These are phyloP conservation scores for Zygogramma bicolorata DNA, from an alignment of 2,888 invertebrate genomes.

Conservation along the genomic window DNA sequence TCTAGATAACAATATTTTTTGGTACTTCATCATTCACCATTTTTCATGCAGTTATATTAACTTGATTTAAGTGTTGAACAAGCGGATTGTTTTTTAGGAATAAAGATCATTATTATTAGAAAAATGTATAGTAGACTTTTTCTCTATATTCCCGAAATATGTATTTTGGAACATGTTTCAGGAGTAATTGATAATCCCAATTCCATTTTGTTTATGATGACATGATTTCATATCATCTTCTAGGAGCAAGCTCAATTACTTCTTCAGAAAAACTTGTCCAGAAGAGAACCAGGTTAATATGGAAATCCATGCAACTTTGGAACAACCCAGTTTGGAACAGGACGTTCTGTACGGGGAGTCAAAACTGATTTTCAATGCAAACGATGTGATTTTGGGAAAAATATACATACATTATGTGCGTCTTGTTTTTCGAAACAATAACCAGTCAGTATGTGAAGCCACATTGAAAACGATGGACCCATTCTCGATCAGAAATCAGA, in stretches of 20 bases:
- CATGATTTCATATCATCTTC: background rate
- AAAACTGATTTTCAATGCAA: conserved; percentile 47
- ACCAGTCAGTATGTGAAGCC: conserved; percentile 36
- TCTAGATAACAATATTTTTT: too few relatives aligned
- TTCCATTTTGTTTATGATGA: too few relatives aligned
- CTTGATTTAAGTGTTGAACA: too few relatives aligned
- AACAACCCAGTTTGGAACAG: conserved; percentile 45
- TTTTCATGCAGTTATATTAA: too few relatives aligned
- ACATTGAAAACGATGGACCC: conserved; percentile 6
- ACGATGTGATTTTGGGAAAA: conserved; percentile 47
- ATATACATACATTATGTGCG: conserved; percentile 30
- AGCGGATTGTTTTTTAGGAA: too few relatives aligned
- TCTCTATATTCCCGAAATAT: too few relatives aligned
- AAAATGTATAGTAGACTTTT: too few relatives aligned
- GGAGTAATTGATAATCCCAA: too few relatives aligned
- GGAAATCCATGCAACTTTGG: conserved; percentile 45
- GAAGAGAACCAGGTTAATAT: conserved; percentile 40
- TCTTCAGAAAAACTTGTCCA: conserved; percentile 44
- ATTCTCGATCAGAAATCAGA: conserved; percentile 20
- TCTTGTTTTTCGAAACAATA: conserved; percentile 47
- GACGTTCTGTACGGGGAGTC: conserved; percentile 42
- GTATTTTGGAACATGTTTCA: too few relatives aligned
- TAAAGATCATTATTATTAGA: too few relatives aligned
- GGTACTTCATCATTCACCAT: too few relatives aligned
- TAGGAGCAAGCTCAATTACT: conserved; percentile 53